phyloP scores from a whole-genome alignment of 2,113 vertebrate genomes.

The Rhinogobius similis region DNA sequence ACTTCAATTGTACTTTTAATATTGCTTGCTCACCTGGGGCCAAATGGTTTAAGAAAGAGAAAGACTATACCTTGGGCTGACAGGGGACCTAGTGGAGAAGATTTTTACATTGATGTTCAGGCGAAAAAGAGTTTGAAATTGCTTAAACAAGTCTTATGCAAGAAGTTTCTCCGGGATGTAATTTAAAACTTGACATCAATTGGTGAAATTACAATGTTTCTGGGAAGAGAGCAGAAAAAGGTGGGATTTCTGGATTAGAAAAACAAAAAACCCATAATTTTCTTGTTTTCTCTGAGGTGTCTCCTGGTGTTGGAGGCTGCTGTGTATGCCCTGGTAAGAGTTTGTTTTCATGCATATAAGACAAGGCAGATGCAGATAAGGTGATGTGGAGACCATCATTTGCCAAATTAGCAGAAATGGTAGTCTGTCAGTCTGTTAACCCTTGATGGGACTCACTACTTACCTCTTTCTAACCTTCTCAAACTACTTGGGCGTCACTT shows the following conservation, averaged over 20 bases:
- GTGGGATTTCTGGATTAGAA: background rate
- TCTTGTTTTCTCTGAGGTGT: background rate
- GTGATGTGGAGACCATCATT: too few relatives aligned
- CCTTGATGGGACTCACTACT: too few relatives aligned
- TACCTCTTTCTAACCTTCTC: too few relatives aligned
- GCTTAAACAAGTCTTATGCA: slow-evolving; percentile 22
- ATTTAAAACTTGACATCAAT: background rate
- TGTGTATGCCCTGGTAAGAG: background rate
- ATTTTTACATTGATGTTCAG: slow-evolving; percentile 34
- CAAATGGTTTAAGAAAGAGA: slow-evolving; percentile 39
- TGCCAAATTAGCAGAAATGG: background rate
- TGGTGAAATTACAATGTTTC: background rate
- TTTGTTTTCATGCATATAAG: background rate
- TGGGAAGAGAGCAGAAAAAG: background rate
- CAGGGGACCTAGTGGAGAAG: slow-evolving; percentile 13
- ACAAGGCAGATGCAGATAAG: background rate
- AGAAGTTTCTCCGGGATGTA: background rate
- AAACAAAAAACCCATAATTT: background rate
- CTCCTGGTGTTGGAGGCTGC: background rate
- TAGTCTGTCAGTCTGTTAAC: background rate
- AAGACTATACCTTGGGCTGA: slow-evolving; percentile 7
- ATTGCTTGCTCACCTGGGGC: slow-evolving; percentile 55
- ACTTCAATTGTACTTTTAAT: slow-evolving; percentile 41
- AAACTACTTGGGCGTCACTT: too few relatives aligned
- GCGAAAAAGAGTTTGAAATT: slow-evolving; percentile 28